A percentile compares a stretch with the other conserved stretches of the same genome.
Conservation (phyloP, 2,888 invertebrate species). For the Andricus quercusramuli region DNA sequence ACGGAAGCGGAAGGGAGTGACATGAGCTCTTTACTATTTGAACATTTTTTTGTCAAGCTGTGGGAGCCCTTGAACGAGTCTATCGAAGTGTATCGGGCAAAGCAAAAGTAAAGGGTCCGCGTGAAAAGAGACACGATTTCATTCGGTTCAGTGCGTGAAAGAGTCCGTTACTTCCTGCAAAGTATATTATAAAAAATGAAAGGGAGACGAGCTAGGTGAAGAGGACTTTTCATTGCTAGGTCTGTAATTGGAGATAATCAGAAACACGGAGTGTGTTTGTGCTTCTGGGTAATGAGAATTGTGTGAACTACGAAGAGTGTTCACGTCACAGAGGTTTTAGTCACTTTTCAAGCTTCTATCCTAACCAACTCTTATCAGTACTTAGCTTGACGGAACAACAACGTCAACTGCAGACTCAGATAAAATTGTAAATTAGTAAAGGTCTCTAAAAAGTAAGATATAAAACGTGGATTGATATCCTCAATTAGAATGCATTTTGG, state of each 20-base stretch:
- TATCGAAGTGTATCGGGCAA: slow-evolving; percentile 26
- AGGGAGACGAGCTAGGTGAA: background rate
- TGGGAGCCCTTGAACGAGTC: background rate
- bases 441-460: background rate
- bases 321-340: slow-evolving; percentile 5
- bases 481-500: slow-evolving; percentile 10
- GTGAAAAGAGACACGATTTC: slow-evolving; percentile 28
- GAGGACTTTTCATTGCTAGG: background rate
- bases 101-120: slow-evolving; percentile 8
- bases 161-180: slow-evolving; percentile 26
- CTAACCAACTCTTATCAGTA: background rate
- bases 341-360: background rate
- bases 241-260: slow-evolving; percentile 1
- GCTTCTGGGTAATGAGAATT: slow-evolving; percentile 5
- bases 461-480: slow-evolving; percentile 4
- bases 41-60: background rate
- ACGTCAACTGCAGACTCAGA: background rate
- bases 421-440: background rate
- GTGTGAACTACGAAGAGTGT: background rate
- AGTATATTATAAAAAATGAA: slow-evolving; percentile 23
- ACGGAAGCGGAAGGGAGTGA: slow-evolving; percentile 29
- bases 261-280: background rate
- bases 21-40: slow-evolving; percentile 6
- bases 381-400: too few species aligned
- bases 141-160: slow-evolving; percentile 14